Conservation (phyloP, 2,797 vertebrate genomes). For the Trachurus trachurus region DNA sequence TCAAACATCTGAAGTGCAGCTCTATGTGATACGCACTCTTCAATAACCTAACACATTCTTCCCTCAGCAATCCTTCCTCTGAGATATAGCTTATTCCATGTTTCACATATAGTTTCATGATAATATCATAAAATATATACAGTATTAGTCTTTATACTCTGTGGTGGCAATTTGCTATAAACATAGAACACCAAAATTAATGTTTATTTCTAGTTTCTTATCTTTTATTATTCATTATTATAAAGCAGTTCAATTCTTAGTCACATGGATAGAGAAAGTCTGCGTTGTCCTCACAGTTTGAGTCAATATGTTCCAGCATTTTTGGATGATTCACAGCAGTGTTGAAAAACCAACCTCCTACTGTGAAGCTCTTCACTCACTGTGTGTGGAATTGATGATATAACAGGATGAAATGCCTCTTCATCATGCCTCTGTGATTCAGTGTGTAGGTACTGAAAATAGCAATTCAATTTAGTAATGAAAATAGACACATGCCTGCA, state of each 20-base stretch:
- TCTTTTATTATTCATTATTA: not conserved
- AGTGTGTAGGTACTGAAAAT: constrained; percentile 8
- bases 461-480: not conserved
- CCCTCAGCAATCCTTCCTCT: constrained; percentile 10
- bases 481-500: constrained; percentile 20
- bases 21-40: not conserved
- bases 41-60: constrained; percentile 50
- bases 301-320: constrained; percentile 18
- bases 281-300: not conserved
- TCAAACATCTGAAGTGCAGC: constrained; percentile 38
- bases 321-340: constrained; percentile 24
- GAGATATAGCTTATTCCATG: constrained; percentile 5
- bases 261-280: not conserved
- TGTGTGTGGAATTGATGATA: constrained; percentile 23
- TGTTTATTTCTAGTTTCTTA: not conserved
- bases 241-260: not conserved
- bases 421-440: constrained; percentile 19
- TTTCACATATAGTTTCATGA: constrained; percentile 3
- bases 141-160: not conserved
- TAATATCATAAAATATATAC: not conserved
- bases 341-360: constrained; percentile 7
- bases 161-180: not conserved
- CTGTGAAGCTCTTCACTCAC: constrained; percentile 9
- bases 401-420: constrained; percentile 32
- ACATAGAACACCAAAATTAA: not conserved